phyloP scores from a whole-genome alignment of 2,797 vertebrate genomes.

The Sebastes goodei region DNA sequence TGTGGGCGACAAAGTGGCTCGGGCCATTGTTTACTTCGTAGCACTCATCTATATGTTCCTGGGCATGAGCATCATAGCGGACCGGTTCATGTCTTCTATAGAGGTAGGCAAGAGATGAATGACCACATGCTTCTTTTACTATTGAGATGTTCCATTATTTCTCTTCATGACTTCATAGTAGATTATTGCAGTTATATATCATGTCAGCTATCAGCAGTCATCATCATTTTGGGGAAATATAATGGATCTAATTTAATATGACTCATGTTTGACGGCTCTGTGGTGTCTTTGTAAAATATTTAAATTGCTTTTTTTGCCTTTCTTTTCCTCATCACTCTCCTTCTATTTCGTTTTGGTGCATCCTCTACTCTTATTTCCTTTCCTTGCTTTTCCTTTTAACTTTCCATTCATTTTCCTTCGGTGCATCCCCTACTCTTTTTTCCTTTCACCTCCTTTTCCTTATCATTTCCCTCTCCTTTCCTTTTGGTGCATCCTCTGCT shows the following conservation, averaged over 20 bases:
- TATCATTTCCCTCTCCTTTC: background rate
- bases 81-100: slow-evolving; percentile 90
- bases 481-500: too few relatives aligned
- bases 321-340: background rate
- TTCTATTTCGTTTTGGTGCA: background rate
- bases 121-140: background rate
- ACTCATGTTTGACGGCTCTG: background rate
- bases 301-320: background rate
- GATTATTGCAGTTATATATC: background rate
- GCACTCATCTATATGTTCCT: slow-evolving; percentile 90
- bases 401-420: background rate
- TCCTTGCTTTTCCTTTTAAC: background rate
- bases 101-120: slow-evolving; percentile 56
- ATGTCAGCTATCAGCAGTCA: background rate
- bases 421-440: too few relatives aligned
- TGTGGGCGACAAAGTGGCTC: slow-evolving; percentile 87
- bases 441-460: too few relatives aligned
- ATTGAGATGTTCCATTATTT: background rate
- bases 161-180: background rate
- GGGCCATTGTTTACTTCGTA: slow-evolving; percentile 89
- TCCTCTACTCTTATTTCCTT: too few relatives aligned
- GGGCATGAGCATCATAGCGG: slow-evolving; percentile 89
- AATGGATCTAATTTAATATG: background rate
- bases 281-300: background rate
- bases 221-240: background rate